phyloP scores from a whole-genome alignment of 2,113 vertebrate species.

The Rhodinocichla rosea region DNA sequence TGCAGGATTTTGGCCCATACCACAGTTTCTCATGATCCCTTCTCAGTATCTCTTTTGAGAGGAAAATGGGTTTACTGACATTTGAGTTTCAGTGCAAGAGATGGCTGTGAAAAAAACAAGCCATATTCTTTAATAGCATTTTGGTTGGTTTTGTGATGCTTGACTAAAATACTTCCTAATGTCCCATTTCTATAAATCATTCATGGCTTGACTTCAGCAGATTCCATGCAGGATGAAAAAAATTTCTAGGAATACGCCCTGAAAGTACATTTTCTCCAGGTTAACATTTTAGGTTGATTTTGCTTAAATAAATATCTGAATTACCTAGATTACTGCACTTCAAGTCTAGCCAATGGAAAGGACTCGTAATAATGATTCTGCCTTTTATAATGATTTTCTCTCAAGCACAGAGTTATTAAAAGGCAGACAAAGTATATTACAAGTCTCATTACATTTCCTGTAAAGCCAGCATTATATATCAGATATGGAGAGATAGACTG shows the following conservation, averaged over 20 bases:
- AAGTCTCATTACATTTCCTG: constrained; percentile 17
- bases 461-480: not conserved
- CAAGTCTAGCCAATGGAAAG: not conserved
- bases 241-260: not conserved
- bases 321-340: not conserved
- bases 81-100: not conserved
- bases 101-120: not conserved
- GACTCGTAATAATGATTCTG: not conserved
- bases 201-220: not conserved
- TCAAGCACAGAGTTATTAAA: not conserved
- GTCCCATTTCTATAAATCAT: not conserved
- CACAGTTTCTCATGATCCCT: not conserved
- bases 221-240: not conserved
- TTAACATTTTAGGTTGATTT: not conserved
- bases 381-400: constrained; percentile 4
- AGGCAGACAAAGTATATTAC: constrained; percentile 12
- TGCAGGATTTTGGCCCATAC: not conserved
- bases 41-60: not conserved
- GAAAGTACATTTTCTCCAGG: not conserved
- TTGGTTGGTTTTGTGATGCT: not conserved
- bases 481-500: not conserved
- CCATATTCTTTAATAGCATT: not conserved
- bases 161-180: not conserved
- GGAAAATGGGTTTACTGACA: not conserved
- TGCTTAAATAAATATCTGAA: constrained; percentile 10